These are phyloP conservation scores for Euwallacea similis DNA, from an alignment of 1,140 invertebrate species.

Conservation along the genomic window DNA sequence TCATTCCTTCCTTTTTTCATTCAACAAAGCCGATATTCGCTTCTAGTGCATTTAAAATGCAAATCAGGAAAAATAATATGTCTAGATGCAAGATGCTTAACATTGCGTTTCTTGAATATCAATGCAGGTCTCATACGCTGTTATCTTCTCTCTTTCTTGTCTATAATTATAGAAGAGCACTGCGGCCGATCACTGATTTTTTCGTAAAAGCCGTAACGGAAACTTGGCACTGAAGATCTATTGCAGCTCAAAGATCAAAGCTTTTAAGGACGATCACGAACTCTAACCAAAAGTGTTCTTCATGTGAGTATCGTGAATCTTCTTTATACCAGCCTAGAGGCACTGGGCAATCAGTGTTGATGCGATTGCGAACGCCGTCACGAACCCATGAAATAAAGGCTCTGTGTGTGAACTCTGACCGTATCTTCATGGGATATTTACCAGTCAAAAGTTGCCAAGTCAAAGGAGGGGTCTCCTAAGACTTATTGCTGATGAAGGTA, in stretches of 20 bases:
- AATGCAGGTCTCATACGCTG: too few species aligned
- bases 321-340: background rate
- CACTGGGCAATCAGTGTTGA: background rate
- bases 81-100: slow-evolving; percentile 2
- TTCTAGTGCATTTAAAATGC: slow-evolving; percentile 3
- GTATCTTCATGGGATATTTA: slow-evolving; percentile 1
- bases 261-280: background rate
- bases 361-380: slow-evolving; percentile 10
- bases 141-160: too few species aligned
- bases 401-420: slow-evolving; percentile 6
- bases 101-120: background rate
- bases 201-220: too few species aligned
- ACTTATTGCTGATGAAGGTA: background rate
- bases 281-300: background rate
- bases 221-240: too few species aligned
- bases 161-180: too few species aligned
- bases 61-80: slow-evolving; percentile 4
- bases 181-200: too few species aligned
- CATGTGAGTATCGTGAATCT: slow-evolving; percentile 5
- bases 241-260: too few species aligned
- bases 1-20: background rate
- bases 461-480: background rate
- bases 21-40: slow-evolving; percentile 4
- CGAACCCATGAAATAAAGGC: background rate
- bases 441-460: slow-evolving; percentile 2